Percentiles rank a stretch among this genome's conserved stretches.
Evolutionary conservation across 1,140 invertebrate species (phyloP).

Genomic region (Drosophila takahashii): DNA sequence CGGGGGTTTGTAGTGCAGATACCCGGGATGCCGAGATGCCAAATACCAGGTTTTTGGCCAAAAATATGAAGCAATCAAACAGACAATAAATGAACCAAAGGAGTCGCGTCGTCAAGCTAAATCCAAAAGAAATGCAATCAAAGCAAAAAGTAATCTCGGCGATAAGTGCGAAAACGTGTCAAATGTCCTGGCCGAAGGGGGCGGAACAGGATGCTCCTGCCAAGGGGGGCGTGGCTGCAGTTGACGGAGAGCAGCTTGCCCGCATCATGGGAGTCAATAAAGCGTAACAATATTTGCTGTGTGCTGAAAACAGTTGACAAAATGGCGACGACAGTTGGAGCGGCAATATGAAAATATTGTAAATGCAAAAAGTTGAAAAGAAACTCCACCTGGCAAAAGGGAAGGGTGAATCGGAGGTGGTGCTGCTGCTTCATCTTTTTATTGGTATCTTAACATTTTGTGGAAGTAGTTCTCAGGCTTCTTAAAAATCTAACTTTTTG

Average conservation of each 20-base stretch:
- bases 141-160: slow-evolving; percentile 77
- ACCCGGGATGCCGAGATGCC: neutral
- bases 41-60: slow-evolving; percentile 28
- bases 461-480: neutral
- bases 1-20: slow-evolving; percentile 22
- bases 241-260: slow-evolving; percentile 54
- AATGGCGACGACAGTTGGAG: slow-evolving; percentile 67
- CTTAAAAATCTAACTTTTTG: too few relatives aligned
- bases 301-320: slow-evolving; percentile 70
- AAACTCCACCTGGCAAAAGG: slow-evolving; percentile 18
- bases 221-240: slow-evolving; percentile 44
- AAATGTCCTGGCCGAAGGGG: slow-evolving; percentile 35
- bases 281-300: slow-evolving; percentile 61
- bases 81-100: slow-evolving; percentile 67
- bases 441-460: neutral
- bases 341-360: slow-evolving; percentile 69
- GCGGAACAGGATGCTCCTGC: slow-evolving; percentile 5
- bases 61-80: slow-evolving; percentile 79
- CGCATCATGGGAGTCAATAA: slow-evolving; percentile 51
- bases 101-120: slow-evolving; percentile 26
- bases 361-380: slow-evolving; percentile 54
- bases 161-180: slow-evolving; percentile 82
- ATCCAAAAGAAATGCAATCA: slow-evolving; percentile 72
- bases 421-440: neutral
- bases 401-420: slow-evolving; percentile 15